Conservation (phyloP, 1,140 invertebrate genomes). For the Sitodiplosis mosellana region DNA sequence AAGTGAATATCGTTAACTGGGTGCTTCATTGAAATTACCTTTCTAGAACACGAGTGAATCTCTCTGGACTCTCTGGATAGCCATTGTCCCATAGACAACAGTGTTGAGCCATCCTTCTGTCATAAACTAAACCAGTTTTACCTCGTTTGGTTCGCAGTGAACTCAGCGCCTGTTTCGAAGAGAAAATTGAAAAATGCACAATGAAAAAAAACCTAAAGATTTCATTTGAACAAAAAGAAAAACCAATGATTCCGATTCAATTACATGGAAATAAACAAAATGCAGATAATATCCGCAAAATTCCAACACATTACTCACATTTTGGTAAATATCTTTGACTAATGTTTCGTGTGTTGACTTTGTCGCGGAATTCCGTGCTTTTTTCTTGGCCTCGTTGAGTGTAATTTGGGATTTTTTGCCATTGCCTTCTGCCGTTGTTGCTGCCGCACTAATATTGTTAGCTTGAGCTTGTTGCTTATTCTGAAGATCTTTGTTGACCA, state of each 20-base stretch:
- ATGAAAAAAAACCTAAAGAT: not conserved
- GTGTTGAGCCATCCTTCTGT: constrained; percentile 58
- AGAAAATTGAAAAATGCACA: constrained; percentile 1
- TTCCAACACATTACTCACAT: constrained; percentile 24
- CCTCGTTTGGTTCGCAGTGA: constrained; percentile 34
- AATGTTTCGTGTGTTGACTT: constrained; percentile 24
- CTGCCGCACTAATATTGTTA: constrained; percentile 2
- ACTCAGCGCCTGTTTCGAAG: constrained; percentile 34
- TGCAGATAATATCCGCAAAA: too few relatives aligned
- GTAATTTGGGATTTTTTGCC: constrained; percentile 28
- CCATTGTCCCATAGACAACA: constrained; percentile 62
- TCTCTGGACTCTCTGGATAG: constrained; percentile 65
- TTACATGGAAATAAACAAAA: too few relatives aligned
- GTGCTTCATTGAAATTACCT: constrained; percentile 33
- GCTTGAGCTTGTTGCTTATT: not conserved
- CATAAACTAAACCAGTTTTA: constrained; percentile 59
- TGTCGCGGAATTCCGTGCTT: constrained; percentile 30
- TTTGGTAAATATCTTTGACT: constrained; percentile 36
- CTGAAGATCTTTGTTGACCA: constrained; percentile 29
- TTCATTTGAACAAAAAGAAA: not conserved
- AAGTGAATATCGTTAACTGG: too few relatives aligned
- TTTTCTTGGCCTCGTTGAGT: constrained; percentile 35
- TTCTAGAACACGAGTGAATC: constrained; percentile 48
- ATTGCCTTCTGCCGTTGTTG: constrained; percentile 3
- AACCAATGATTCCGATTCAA: too few relatives aligned